Base-by-base conservation (phyloP, 2,888 invertebrate genomes). In the Gisinianus flammeolus region DNA sequence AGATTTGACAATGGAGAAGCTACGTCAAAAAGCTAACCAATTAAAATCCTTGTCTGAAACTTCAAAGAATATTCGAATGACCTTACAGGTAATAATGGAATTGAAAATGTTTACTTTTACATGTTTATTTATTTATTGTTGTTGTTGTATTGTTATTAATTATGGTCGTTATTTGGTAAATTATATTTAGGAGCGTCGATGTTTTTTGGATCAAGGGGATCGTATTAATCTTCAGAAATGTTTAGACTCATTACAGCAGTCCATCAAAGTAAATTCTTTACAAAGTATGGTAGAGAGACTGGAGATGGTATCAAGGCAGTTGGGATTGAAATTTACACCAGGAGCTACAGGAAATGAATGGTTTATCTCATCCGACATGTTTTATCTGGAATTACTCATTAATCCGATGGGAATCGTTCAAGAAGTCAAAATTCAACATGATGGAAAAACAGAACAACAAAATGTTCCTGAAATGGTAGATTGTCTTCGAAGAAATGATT, bases 351-450 rank as follows among this genome's bases (percentile, higher is more conserved):
- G 93, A 66, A 92, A 92, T 5, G 93, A 93, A 86, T 90, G 95
- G 80, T 96, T 96, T 86, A 96, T 97, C 87, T 96, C 95, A 58
- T 96, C 96, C 0, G 97, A 97, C 86, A 96, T 97, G 96, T 97
- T 97, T 88, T 96, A 95, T 87, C 90, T 97, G 84, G 96, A 97
- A 89, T 93, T 98, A 85, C 89, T 94, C 75, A 89, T 97, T 76
- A 96, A 97, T 86, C 89, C 92, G 2, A 91, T 91, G 56, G 97
- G 96, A 30, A 90, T 91, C 44, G 93, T 97, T 0, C 93, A 93
- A 86, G 97, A 97, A 89, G 96, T 97, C 0, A 92, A 92, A 87
- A 92, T 97, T 77, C 95, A 96, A 87, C 96, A 97, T 87, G 96
- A 96, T 87, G 94, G 94, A 85, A 94, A 94, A 89, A 90, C 87